These are phyloP conservation scores for Eurypyga helias DNA, from an alignment of 2,113 vertebrate genomes.

Conservation along the genomic window DNA sequence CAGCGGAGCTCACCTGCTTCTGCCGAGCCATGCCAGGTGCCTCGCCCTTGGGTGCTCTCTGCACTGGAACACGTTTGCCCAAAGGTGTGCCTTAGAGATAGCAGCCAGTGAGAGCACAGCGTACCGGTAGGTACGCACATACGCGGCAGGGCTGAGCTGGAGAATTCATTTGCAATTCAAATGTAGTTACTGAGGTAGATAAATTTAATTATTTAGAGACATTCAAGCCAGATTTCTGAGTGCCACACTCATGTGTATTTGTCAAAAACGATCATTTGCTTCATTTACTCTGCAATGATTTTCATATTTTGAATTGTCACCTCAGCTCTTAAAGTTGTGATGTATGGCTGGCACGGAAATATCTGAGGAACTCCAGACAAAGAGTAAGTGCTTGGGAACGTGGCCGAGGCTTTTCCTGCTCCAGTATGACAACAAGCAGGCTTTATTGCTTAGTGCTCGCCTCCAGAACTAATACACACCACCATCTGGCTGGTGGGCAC, in stretches of 20 bases:
- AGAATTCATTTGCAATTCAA: conserved; percentile 64
- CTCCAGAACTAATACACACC: not conserved
- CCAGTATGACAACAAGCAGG: not conserved
- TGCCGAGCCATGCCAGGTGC: not conserved
- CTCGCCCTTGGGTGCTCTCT: not conserved
- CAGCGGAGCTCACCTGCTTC: not conserved
- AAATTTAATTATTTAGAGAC: conserved; percentile 72
- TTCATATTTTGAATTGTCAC: conserved; percentile 48
- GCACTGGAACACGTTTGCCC: not conserved
- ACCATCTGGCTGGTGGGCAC: not conserved
- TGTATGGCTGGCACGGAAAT: conserved; percentile 55
- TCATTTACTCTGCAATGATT: conserved; percentile 65
- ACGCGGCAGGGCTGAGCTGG: not conserved
- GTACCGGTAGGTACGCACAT: not conserved
- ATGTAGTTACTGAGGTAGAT: conserved; percentile 63
- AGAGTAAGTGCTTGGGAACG: conserved; percentile 23
- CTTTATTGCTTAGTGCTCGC: conserved; percentile 1
- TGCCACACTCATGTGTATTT: conserved; percentile 61
- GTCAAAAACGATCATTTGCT: conserved; percentile 69
- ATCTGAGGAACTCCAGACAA: conserved; percentile 45
- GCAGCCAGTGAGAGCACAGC: not conserved
- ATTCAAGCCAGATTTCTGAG: conserved; percentile 63
- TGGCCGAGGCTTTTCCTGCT: conserved; percentile 16
- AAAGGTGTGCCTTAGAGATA: not conserved
- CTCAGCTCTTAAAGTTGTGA: conserved; percentile 47